Percentiles rank a stretch among this genome's conserved stretches.
phyloP scores from a whole-genome alignment of 2,113 vertebrate species.

The Tapirus terrestris region DNA sequence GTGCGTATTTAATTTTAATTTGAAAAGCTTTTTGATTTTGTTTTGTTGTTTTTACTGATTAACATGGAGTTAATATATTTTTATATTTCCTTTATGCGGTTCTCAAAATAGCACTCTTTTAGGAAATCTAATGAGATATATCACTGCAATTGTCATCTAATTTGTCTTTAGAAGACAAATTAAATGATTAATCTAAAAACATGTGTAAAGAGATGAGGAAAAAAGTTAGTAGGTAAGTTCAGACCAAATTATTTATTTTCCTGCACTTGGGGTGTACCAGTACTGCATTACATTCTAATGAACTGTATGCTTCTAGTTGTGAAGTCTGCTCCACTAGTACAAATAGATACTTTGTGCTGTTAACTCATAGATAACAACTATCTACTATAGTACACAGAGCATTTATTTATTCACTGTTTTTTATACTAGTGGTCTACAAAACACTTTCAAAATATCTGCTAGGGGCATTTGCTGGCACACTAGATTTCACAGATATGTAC shows the following conservation, averaged over 20 bases:
- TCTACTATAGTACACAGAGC: not conserved
- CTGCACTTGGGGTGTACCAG: not conserved
- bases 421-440: not conserved
- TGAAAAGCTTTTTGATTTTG: conserved; percentile 24
- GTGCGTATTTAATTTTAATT: conserved; percentile 48
- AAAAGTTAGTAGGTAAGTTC: conserved; percentile 72
- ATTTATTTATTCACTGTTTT: not conserved
- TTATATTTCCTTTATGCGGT: conserved; percentile 58
- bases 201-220: conserved; percentile 53
- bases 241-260: conserved; percentile 45
- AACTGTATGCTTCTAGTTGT: not conserved
- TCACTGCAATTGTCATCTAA: conserved; percentile 37
- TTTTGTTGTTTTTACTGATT: conserved; percentile 23
- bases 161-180: conserved; percentile 65
- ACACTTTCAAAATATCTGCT: not conserved
- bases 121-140: conserved; percentile 47
- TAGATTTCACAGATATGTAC: not conserved
- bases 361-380: not conserved
- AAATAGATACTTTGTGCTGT: not conserved
- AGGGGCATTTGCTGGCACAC: conserved; percentile 6
- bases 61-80: conserved; percentile 34
- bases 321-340: not conserved
- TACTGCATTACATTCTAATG: not conserved
- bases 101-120: conserved; percentile 44
- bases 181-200: conserved; percentile 64